These are phyloP conservation scores for Hydropsyche tenuis DNA, from an alignment of 1,140 invertebrate species.

Conservation along the genomic window DNA sequence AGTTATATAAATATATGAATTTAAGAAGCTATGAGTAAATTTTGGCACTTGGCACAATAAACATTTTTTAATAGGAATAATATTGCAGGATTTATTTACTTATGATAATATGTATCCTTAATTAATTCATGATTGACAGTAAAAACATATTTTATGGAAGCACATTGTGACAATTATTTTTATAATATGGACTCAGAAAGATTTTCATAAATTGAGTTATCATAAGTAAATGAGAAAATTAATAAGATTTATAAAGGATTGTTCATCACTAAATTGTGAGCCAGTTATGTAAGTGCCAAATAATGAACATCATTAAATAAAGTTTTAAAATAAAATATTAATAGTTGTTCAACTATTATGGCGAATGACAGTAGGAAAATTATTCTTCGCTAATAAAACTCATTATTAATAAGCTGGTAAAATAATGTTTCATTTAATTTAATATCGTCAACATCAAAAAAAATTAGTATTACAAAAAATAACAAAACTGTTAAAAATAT, in stretches of 20 bases:
- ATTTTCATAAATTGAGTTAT: background rate
- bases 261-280: constrained; percentile 17
- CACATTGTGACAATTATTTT: constrained; percentile 28
- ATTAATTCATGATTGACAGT: constrained; percentile 24
- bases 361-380: no score
- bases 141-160: constrained; percentile 31
- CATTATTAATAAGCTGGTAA: no score
- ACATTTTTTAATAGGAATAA: constrained; percentile 21
- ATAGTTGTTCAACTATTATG: no score
- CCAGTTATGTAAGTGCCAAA: background rate
- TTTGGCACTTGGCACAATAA: constrained; percentile 30
- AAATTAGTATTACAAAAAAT: no score
- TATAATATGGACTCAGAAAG: constrained; percentile 22
- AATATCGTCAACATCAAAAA: no score
- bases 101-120: constrained; percentile 8
- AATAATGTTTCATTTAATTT: no score
- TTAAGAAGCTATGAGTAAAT: background rate
- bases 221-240: background rate
- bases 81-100: constrained; percentile 18
- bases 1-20: no score
- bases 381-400: no score
- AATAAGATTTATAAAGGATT: background rate
- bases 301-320: no score
- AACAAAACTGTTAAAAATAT: no score
- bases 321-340: no score